phyloP scores from a whole-genome alignment of 2,113 vertebrate genomes.

The Ptilonorhynchus violaceus region DNA sequence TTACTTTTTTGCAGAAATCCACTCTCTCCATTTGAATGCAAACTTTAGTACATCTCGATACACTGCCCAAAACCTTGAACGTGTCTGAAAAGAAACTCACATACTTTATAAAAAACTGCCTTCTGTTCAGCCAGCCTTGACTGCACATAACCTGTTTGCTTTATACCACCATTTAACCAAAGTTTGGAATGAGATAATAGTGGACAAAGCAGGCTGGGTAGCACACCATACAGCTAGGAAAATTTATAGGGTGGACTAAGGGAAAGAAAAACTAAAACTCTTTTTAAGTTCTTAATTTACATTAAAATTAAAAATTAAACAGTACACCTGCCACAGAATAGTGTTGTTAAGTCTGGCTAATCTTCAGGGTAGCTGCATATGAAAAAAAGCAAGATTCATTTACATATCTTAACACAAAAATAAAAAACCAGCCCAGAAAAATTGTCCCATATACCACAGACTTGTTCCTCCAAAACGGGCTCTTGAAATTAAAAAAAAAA shows the following conservation, averaged over 20 bases:
- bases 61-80: background rate
- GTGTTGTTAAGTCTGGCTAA: background rate
- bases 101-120: background rate
- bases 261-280: background rate
- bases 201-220: background rate
- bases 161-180: background rate
- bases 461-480: background rate
- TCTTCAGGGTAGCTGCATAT: background rate
- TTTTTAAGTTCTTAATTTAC: background rate
- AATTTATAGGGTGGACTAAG: background rate
- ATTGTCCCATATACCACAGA: background rate
- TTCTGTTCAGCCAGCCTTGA: background rate
- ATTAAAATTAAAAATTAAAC: background rate
- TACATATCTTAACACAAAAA: background rate
- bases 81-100: background rate
- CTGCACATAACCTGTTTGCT: background rate
- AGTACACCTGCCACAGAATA: background rate
- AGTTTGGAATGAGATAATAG: background rate
- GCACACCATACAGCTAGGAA: background rate
- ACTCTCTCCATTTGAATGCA: background rate
- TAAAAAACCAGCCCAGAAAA: background rate
- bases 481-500: background rate
- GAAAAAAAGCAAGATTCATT: background rate
- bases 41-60: background rate
- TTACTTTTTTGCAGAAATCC: background rate